Evolutionary conservation across 1,140 invertebrate species (phyloP).

Genomic region (Listronotus bonariensis): DNA sequence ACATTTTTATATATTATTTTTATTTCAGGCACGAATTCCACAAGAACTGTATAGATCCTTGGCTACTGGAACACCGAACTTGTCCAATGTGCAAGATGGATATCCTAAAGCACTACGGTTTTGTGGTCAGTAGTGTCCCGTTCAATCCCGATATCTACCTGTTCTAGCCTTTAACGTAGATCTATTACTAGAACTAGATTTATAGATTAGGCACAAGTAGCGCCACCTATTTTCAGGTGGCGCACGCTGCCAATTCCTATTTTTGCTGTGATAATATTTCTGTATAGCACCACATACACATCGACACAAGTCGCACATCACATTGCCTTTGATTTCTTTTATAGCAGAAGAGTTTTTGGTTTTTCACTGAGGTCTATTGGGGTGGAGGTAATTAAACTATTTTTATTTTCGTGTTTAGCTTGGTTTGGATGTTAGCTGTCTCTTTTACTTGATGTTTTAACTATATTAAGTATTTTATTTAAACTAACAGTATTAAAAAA

Average conservation of each 20-base stretch:
- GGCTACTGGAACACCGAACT: conserved; percentile 89
- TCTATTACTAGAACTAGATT: conserved; percentile 17
- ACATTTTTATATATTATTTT: conserved; percentile 1
- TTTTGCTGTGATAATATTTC: conserved; percentile 33
- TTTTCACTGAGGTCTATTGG: conserved; percentile 4
- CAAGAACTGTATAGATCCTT: conserved; percentile 92
- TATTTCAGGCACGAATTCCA: conserved; percentile 87
- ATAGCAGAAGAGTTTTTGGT: conserved; percentile 14
- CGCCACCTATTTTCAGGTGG: conserved; percentile 5
- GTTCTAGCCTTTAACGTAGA: conserved; percentile 28
- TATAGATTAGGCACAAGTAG: conserved; percentile 5
- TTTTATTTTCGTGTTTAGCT: conserved; percentile 15
- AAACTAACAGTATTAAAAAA: neutral
- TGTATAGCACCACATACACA: conserved; percentile 34
- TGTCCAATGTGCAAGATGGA: conserved; percentile 97
- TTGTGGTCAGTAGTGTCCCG: conserved; percentile 67
- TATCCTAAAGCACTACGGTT: conserved; percentile 89
- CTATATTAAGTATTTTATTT: neutral
- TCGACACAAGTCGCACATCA: conserved; percentile 15
- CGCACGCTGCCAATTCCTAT: conserved; percentile 18
- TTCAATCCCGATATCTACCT: conserved; percentile 35
- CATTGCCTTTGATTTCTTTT: conserved; percentile 25
- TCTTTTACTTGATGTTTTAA: neutral
- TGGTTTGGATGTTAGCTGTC: neutral
- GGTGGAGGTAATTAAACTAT: conserved; percentile 38